Percentiles rank a stretch among this genome's conserved stretches.
Evolutionary conservation across 1,140 invertebrate genomes (phyloP).

Genomic region (Bilobella aurantiaca): DNA sequence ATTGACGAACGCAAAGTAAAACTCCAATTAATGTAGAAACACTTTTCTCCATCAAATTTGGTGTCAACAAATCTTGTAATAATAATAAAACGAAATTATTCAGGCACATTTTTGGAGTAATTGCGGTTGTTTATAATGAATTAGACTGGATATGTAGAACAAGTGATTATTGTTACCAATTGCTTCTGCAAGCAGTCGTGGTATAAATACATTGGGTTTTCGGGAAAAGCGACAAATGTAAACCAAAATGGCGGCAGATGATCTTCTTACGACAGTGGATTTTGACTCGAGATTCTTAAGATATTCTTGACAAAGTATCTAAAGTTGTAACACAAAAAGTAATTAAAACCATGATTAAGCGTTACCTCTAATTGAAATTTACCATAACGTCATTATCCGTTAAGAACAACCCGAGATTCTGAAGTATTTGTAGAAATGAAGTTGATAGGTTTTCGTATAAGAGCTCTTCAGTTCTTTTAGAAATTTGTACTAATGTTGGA

Average conservation of each 20-base stretch:
- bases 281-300: constrained; percentile 52
- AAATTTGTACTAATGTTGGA: constrained; percentile 57
- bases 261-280: constrained; percentile 51
- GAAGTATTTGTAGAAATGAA: constrained; percentile 57
- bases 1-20: constrained; percentile 28
- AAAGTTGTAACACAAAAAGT: too few relatives aligned
- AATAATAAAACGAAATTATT: too few relatives aligned
- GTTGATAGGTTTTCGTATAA: constrained; percentile 60
- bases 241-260: constrained; percentile 53
- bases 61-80: constrained; percentile 36
- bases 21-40: constrained; percentile 25
- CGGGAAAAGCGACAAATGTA: constrained; percentile 53
- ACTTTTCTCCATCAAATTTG: constrained; percentile 35
- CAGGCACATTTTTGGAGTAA: too few relatives aligned
- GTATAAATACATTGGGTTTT: constrained; percentile 51
- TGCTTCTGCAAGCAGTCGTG: constrained; percentile 47
- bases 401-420: constrained; percentile 58
- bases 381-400: constrained; percentile 64
- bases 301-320: constrained; percentile 55
- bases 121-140: too few relatives aligned
- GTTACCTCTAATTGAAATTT: too few relatives aligned
- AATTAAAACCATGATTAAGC: too few relatives aligned
- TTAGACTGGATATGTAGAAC: constrained; percentile 16
- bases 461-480: constrained; percentile 56
- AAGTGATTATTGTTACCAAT: constrained; percentile 38